phyloP scores from a whole-genome alignment of 2,888 invertebrate genomes.

The Orgyia antiqua region DNA sequence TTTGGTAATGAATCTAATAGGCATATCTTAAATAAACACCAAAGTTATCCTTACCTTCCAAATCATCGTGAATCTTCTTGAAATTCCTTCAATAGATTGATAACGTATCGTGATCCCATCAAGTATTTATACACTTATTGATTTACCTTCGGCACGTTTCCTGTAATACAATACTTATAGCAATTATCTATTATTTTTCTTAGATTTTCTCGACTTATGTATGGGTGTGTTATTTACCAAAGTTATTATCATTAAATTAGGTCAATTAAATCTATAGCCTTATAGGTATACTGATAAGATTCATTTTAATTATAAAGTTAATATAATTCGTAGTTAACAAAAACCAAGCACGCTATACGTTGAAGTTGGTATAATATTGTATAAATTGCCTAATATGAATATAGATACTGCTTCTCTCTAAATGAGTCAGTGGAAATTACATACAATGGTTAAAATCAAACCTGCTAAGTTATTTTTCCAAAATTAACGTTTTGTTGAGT shows the following conservation, averaged over 20 bases:
- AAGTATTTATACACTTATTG: conserved; percentile 48
- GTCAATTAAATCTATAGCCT: conserved; percentile 14
- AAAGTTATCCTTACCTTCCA: conserved; percentile 45
- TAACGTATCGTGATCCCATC: conserved; percentile 29
- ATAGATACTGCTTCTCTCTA: too few relatives aligned
- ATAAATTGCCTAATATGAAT: too few relatives aligned
- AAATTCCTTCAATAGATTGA: conserved; percentile 35
- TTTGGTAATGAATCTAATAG: too few relatives aligned
- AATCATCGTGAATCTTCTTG: conserved; percentile 50
- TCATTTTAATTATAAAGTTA: neutral
- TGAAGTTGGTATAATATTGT: too few relatives aligned
- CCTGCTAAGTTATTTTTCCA: too few relatives aligned
- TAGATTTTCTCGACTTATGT: conserved; percentile 29
- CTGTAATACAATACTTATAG: conserved; percentile 30
- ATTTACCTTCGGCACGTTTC: conserved; percentile 42
- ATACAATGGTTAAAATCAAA: too few relatives aligned
- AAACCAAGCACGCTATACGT: too few relatives aligned
- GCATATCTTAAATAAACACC: conserved; percentile 4
- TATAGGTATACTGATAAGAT: neutral
- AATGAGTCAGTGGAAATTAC: too few relatives aligned
- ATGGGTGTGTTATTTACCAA: conserved; percentile 33
- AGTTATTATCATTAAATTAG: conserved; percentile 25
- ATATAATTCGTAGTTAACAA: neutral
- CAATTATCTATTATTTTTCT: conserved; percentile 36
- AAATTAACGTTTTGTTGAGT: too few relatives aligned